Base-by-base conservation (phyloP, 2,113 vertebrate species). In the Nothoprocta perdicaria region DNA sequence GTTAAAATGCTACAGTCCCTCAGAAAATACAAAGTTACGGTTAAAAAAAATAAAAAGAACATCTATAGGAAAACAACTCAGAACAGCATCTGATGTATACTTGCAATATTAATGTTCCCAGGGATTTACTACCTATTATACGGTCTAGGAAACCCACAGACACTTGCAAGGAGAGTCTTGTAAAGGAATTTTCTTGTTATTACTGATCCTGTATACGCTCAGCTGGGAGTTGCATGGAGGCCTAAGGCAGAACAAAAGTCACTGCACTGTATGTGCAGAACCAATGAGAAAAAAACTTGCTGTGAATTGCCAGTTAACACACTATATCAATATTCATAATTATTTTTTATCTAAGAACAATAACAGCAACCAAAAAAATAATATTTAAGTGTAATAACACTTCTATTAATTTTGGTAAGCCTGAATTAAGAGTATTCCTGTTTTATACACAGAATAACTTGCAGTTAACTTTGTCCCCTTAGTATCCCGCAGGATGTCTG, bases 51-150 rank as follows among this genome's bases (percentile, higher is more conserved):
- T 22, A 61, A 60, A 83, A 68, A 0, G 1, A 67, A 43, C 3
- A 3, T 75, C 15, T 52, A 16, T 17, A 57, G 29, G 69, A 40
- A 15, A 23, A 80, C 66, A 6, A 26, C 6, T 18, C n/a, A 57
- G 12, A 33, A 52, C 8, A 61, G 31, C 16, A 5, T 69, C 6
- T 0, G 0, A 27, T 6, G 1, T 46, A 4, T 33, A 8, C 78
- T 81, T 82, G 68, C 43, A 73, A n/a, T n/a, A 27, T 22, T 5
- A 33, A 10, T 1, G 2, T 41, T 84, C 9, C 10, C 26, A 73
- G 24, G 14, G 22, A 73, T 86, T 90, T 81, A 8, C 10, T 27
- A 66, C 8, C 9, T 60, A 27, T n/a, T 82, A 22, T 55, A 38
- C 9, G 33, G 31, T 26, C 29, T 72, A 31, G 23, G 33, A 78